Evolutionary conservation across 2,797 vertebrate genomes (phyloP), one percentile per base, ranked within the genome.

Genomic region (Chrysocyon brachyurus): DNA sequence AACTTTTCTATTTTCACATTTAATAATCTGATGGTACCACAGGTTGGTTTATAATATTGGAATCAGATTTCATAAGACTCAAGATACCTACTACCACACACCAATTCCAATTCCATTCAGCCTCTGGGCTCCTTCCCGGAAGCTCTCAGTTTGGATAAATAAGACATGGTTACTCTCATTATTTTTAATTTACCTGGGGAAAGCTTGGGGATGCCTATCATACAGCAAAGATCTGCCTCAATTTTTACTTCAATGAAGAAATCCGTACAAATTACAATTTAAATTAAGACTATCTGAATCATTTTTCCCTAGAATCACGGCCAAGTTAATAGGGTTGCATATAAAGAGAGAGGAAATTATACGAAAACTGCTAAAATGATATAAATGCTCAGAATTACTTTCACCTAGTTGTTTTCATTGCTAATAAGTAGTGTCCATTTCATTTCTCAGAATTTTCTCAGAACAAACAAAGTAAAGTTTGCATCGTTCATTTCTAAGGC

Each of bases 401-500:
- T 88, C 49, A 46, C 24, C 26, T 64, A 15, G 15, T 68, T 64
- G 24, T 81, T 96, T 93, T 96, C 64, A n/a, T 36, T 75, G 70
- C 17, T 86, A 15, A 40, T 49, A 75, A 63, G 26, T n/a, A 31
- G 6, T 63, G 16, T 14, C 36, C 16, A 17, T 52, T 59, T 88
- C 36, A 85, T 84, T 94, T 78, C 52, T 88, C 19, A 86, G n/a
- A 92, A 95, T 86, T 57, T 26, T 87, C 52, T 94, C 31, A 59
- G 56, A 56, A 64, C 70, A 88, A 89, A 90, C 15, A n/a, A 66
- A 90, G 31, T 87, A 36, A 81, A 91, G 33, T 91, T 87, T 63
- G 40, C 68, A 19, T 82, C 46, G 54, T 24, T 91, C 63, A 28
- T 75, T 91, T 96, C 63, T 24, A 81, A 87, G 91, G 54, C 52